Evolutionary conservation across 2,888 invertebrate genomes (phyloP), one percentile per base, ranked within the genome.

Genomic region (Chrysolina oricalcia): DNA sequence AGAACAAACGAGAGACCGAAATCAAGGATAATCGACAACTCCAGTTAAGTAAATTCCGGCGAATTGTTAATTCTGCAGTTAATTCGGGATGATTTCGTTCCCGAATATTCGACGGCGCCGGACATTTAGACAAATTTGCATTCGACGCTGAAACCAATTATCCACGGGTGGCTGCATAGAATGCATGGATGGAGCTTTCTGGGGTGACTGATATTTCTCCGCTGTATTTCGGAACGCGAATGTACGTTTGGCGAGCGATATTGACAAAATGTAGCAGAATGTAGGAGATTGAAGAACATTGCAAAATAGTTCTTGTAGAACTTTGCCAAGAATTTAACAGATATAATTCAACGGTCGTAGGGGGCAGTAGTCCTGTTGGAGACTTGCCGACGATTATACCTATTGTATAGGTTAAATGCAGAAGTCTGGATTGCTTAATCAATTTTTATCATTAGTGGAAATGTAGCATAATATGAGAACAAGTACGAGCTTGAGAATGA

Each of bases 1-100:
- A n/a, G 59, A 59, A 59, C 59, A 59, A 59, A 59, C 59, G 35
- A 9, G n/a, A 59, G 27, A 27, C n/a, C 0, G 27, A 59, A 59
- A 59, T 59, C 59, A n/a, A n/a, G 59, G 59, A 59, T 59, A 59
- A 59, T 59, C 59, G 53, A 53, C 53, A 53, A 53, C 53, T 21
- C 21, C 53, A 10, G 59, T 59, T 59, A 27, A 35, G 59, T 59
- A 59, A 59, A 59, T 59, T 27, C 35, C 13, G 59, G 8, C 23
- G 27, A 59, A 59, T 27, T 59, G 59, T 59, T 59, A 59, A 59
- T 56, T 23, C 56, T 13, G 23, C 23, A 56, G 56, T 56, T 13
- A 48, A 48, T 53, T 53, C 19, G 53, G 53, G 53, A 53, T 21
- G 59, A 35, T 59, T 59, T 59, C 9, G 35, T 59, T 59, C 15